Evolutionary conservation across 2,888 invertebrate species (phyloP).

Genomic region (Orthosia cruda): DNA sequence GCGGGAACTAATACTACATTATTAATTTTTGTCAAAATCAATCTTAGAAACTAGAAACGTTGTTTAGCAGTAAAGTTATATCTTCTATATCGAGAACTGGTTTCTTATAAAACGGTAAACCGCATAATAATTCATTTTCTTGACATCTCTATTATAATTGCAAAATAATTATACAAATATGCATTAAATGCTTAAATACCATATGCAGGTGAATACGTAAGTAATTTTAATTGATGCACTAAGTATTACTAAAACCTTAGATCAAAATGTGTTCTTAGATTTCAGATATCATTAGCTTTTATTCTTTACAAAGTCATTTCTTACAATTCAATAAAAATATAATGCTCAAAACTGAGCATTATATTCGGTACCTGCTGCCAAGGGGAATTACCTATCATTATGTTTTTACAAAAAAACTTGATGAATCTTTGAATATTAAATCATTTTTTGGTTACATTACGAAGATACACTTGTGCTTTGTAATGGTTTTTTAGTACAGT

Average conservation of each 20-base stretch:
- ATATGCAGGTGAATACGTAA: conserved; percentile 1
- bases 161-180: conserved; percentile 13
- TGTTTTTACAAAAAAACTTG: conserved; percentile 21
- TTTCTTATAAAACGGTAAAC: not conserved
- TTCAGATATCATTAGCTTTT: not conserved
- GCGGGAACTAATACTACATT: too few relatives aligned
- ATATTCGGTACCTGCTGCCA: not conserved
- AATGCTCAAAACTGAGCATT: not conserved
- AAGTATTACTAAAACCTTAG: not conserved
- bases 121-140: not conserved
- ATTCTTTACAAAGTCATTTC: not conserved
- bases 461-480: conserved; percentile 3
- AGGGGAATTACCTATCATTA: conserved; percentile 27
- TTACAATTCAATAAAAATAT: not conserved
- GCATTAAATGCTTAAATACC: not conserved
- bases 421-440: not conserved
- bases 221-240: conserved; percentile 3
- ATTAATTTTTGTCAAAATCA: too few relatives aligned
- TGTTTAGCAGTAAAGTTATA: too few relatives aligned
- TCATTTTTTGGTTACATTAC: conserved; percentile 10
- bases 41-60: too few relatives aligned
- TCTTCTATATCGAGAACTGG: not conserved
- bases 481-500: not conserved
- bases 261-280: not conserved
- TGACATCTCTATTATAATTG: conserved; percentile 23